These are phyloP conservation scores for Scelioninae gen. 2 DNA, from an alignment of 2,888 invertebrate species.

Conservation along the genomic window DNA sequence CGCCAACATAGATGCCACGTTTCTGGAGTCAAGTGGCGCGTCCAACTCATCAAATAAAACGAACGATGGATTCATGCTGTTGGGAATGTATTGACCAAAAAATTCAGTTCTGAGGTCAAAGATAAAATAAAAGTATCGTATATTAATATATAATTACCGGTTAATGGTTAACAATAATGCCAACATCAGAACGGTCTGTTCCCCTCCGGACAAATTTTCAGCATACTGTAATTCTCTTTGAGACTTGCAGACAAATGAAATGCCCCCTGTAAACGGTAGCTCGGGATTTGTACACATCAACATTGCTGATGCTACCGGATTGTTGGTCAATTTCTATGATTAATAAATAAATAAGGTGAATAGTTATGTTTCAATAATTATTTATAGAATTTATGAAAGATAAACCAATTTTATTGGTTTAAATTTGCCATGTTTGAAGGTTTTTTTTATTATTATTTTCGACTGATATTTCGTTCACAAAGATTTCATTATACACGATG, in stretches of 20 bases:
- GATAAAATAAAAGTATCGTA: background rate
- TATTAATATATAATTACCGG: constrained; percentile 9
- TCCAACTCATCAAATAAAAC: constrained; percentile 38
- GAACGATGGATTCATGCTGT: constrained; percentile 22
- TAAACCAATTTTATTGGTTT: too few species aligned
- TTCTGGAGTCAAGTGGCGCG: constrained; percentile 22
- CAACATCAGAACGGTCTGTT: constrained; percentile 23
- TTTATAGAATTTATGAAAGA: background rate
- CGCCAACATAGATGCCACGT: too few species aligned
- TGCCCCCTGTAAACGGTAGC: constrained; percentile 2
- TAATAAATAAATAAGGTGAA: too few species aligned
- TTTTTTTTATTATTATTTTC: too few species aligned
- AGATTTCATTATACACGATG: too few species aligned
- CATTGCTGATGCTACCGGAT: background rate
- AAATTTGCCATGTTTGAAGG: too few species aligned
- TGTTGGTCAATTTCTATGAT: constrained; percentile 15
- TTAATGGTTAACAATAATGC: constrained; percentile 24
- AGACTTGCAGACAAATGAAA: constrained; percentile 2
- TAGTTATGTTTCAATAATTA: background rate
- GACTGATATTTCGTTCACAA: too few species aligned
- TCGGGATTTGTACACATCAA: constrained; percentile 1
- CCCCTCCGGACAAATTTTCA: constrained; percentile 22
- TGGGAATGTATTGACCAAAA: background rate
- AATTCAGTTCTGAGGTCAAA: too few species aligned
- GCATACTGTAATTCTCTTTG: background rate